phyloP scores from a whole-genome alignment of 1,140 invertebrate species.

The Aphis gossypii region DNA sequence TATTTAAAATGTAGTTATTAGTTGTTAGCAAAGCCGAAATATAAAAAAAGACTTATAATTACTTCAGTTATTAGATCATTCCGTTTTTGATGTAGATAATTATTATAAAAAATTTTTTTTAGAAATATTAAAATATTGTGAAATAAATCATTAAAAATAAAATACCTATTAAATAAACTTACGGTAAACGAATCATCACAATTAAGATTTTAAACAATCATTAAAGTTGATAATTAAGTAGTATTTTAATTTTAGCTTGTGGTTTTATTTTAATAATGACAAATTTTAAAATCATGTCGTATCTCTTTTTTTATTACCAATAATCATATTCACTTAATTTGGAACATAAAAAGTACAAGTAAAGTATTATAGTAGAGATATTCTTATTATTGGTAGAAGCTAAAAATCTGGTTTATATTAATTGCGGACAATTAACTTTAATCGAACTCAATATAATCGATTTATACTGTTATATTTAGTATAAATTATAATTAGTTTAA shows the following conservation, averaged over 20 bases:
- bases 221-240: background rate
- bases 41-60: background rate
- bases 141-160: background rate
- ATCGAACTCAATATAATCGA: too few species aligned
- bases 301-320: background rate
- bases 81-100: background rate
- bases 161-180: background rate
- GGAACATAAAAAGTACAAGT: too few species aligned
- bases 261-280: background rate
- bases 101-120: background rate
- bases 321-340: background rate
- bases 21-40: background rate
- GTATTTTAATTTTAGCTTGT: background rate
- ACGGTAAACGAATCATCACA: background rate
- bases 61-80: background rate
- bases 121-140: background rate
- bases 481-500: background rate
- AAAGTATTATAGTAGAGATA: too few species aligned
- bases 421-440: too few species aligned
- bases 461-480: background rate
- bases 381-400: too few species aligned
- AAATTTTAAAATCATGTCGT: background rate
- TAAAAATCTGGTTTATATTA: too few species aligned
- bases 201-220: background rate
- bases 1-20: too few species aligned